Evolutionary conservation across 2,888 invertebrate genomes (phyloP).

Genomic region (Eustalomyia histrio): DNA sequence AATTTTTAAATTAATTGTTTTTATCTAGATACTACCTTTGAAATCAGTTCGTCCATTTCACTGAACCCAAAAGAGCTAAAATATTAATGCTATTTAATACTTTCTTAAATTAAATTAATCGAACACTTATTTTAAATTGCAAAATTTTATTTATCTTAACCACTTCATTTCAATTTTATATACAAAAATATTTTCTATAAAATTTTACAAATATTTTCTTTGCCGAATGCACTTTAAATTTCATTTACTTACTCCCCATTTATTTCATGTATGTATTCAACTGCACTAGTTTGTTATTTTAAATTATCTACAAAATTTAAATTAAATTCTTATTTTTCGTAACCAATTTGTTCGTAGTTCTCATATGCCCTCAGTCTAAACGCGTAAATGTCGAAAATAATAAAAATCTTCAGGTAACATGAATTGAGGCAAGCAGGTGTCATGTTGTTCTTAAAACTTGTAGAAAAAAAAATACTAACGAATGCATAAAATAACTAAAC

Average conservation of each 20-base stretch:
- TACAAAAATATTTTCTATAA: neutral
- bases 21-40: no score
- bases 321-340: constrained; percentile 46
- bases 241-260: neutral
- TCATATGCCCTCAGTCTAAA: constrained; percentile 52
- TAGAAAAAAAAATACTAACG: neutral
- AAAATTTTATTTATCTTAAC: no score
- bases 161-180: no score
- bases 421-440: constrained; percentile 63
- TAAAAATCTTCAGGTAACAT: constrained; percentile 52
- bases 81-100: no score
- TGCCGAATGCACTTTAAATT: neutral
- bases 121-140: no score
- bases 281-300: constrained; percentile 32
- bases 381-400: constrained; percentile 62
- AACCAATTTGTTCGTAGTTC: constrained; percentile 9
- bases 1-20: no score
- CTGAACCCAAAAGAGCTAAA: no score
- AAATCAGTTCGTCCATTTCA: no score
- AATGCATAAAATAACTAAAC: neutral
- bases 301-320: constrained; percentile 55
- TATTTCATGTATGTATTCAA: neutral
- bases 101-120: no score
- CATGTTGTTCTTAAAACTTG: constrained; percentile 57
- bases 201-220: neutral